Evolutionary conservation across 2,797 vertebrate species (phyloP).

Genomic region (Dicrostonyx torquatus): DNA sequence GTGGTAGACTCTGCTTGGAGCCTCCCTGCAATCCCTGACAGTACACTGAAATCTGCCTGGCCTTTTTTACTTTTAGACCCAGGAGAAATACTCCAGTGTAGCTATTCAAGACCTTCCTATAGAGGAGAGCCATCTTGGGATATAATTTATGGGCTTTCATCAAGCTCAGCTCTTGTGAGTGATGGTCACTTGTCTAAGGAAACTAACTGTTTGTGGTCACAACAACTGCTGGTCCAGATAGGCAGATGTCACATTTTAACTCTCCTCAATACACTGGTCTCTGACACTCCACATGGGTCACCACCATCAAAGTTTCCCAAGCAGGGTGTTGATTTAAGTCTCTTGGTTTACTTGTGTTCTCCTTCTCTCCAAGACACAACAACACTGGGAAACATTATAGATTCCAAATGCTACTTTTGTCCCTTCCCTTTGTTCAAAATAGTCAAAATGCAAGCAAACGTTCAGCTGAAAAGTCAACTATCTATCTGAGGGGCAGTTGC

Average conservation of each 20-base stretch:
- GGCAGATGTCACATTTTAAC: neutral
- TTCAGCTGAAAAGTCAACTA: neutral
- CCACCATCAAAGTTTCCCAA: neutral
- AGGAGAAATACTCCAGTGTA: accelerated
- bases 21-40: neutral
- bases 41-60: neutral
- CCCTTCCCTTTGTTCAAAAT: neutral
- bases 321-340: neutral
- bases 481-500: neutral
- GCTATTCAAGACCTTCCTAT: neutral
- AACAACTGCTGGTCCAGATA: neutral
- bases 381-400: neutral
- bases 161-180: neutral
- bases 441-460: neutral
- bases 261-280: neutral
- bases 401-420: neutral
- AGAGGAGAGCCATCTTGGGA: neutral
- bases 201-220: neutral
- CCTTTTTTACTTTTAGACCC: neutral
- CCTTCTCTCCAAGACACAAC: neutral
- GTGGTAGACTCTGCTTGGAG: neutral
- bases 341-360: neutral
- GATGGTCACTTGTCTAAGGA: neutral
- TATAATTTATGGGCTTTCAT: neutral
- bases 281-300: neutral